Base-by-base conservation (phyloP, 2,888 invertebrate genomes). In the Hydriomena furcata region DNA sequence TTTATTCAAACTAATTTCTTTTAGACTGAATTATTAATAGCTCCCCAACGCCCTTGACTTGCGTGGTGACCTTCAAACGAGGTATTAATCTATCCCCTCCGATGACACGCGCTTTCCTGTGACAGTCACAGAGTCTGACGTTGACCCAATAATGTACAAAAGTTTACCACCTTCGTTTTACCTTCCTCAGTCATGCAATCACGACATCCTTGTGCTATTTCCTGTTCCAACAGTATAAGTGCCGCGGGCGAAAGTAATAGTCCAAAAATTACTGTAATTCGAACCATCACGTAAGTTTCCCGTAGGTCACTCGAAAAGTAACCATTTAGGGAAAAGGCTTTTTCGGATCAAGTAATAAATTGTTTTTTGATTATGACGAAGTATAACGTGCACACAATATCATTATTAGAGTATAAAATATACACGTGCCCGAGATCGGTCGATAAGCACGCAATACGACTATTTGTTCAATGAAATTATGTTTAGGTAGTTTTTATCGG, bases 401-500 rank as follows among this genome's bases (percentile, higher is more conserved):
- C 55, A 63, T 64, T 61, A 55, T 64, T 61, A 55, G 42, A 55
- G 61, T 62, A 55, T 51, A 58, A 67, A 61, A 67, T 61, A 63
- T 66, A 68, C 66, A 73, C 67, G 71, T 66, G 60, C 50, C 51
- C 66, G 31, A 52, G 75, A 77, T 79, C 55, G 32, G 23, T 41
- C 57, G 81, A 80, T 81, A 79, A 70, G 63, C 82, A 82, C 79
- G 83, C 82, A 63, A 82, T 74, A 65, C 45, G 41, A 61, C 73
- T 76, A 79, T 82, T 80, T 78, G 55, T 65, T 76, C 70, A 78
- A 81, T 80, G 75, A 69, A 78, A 68, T 71, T 69, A 66, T 60
- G 62, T 64, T 58, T 63, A 55, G 51, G 54, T 57, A 50, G 60
- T 60, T 65, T 61, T 63, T 67, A 66, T 63, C 53, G 40, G 37